A percentile compares a stretch with the other conserved stretches of the same genome.
These are phyloP conservation scores for Esox lucius DNA, from an alignment of 2,797 vertebrate genomes.

Conservation along the genomic window DNA sequence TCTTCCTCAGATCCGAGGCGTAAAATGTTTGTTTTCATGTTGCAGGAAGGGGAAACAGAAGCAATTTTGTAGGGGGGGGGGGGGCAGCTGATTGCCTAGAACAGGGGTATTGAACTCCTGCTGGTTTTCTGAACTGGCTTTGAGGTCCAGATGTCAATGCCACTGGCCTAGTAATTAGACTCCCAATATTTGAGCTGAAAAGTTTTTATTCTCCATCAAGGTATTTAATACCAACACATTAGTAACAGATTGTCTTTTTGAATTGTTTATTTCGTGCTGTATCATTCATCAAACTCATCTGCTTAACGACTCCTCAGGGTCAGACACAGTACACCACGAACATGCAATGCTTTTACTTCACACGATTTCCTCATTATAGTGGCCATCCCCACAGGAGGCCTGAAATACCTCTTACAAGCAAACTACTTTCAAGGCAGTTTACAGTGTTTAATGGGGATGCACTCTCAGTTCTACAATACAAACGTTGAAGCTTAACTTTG, in stretches of 20 bases:
- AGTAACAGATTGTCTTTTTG: too few relatives aligned
- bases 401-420: not conserved
- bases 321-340: not conserved
- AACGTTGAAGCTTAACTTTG: not conserved
- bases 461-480: not conserved
- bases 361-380: not conserved
- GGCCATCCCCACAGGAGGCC: not conserved
- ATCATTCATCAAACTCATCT: not conserved
- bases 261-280: not conserved
- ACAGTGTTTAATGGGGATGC: not conserved
- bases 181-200: too few relatives aligned
- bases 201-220: too few relatives aligned
- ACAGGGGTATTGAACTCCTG: too few relatives aligned
- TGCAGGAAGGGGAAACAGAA: too few relatives aligned
- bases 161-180: too few relatives aligned
- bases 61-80: too few relatives aligned
- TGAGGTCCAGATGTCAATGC: too few relatives aligned
- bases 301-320: not conserved
- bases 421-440: not conserved
- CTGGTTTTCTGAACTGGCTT: too few relatives aligned
- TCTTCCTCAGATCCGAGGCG: not conserved
- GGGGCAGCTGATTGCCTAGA: too few relatives aligned
- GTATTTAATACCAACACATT: too few relatives aligned
- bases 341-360: not conserved
- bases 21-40: not conserved